Evolutionary conservation across 2,113 vertebrate species (phyloP), one percentile per base, ranked within the genome.

Genomic region (Leptodactylus fuscus): DNA sequence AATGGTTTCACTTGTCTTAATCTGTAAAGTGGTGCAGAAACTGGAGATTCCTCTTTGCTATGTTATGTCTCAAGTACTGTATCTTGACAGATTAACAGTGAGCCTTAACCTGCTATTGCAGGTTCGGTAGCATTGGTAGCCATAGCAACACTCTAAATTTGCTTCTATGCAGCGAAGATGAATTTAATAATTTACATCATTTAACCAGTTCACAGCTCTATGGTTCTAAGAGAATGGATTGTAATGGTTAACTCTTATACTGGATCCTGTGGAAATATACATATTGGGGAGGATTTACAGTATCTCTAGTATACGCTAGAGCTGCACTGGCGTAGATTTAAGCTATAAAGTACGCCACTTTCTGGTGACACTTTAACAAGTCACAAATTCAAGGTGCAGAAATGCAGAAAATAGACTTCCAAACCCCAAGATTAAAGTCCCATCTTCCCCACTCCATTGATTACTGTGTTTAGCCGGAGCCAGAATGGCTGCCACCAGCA

Each of bases 101-200:
- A 79, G 53, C n/a, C 27, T 13, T 67, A 81, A 60, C 79, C 60
- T 81, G 38, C 44, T 48, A 81, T 69, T 65, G 44, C 80, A 69
- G 44, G 58, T 67, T 69, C 44, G 24, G 44, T 69, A 81, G 62
- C 80, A 81, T 48, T 51, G 41, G 80, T 81, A 49, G 36, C 60
- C 51, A 81, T 81, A 65, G 62, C 80, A 81, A 81, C 80, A 81
- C 60, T 65, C 80, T 81, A 81, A 81, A 81, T 81, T 18, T 81
- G 80, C 80, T 81, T 69, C 44, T 49, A 36, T 67, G 51, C 60
- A 81, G 60, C 24, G 22, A 81, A 81, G 48, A 69, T 67, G 60
- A 65, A 81, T 81, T 65, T 69, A 67, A 65, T 81, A 44, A 41
- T 81, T 81, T 62, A 44, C 77, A 80, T 80, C 55, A 20, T 80